A percentile compares a stretch with the other conserved stretches of the same genome.
Conservation (phyloP, 2,888 invertebrate species). For the Panorpa germanica region DNA sequence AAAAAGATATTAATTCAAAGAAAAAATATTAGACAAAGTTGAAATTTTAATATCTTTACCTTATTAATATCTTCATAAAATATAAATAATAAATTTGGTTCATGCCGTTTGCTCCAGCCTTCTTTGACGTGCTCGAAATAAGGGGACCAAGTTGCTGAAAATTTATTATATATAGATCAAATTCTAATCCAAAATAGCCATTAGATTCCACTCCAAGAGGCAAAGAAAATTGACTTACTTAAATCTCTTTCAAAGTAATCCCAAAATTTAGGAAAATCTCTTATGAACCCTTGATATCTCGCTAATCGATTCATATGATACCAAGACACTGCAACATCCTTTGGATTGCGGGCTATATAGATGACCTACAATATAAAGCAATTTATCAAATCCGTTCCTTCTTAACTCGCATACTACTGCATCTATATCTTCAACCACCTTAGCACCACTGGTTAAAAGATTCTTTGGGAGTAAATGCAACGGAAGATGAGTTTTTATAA, state of each 20-base stretch:
- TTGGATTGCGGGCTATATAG: slow-evolving; percentile 46
- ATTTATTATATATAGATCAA: slow-evolving; percentile 3
- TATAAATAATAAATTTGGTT: slow-evolving; percentile 32
- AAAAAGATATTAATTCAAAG: slow-evolving; percentile 11
- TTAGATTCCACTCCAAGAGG: not conserved
- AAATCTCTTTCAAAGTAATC: slow-evolving; percentile 25
- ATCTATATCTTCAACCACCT: slow-evolving; percentile 21
- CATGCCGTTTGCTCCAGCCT: slow-evolving; percentile 29
- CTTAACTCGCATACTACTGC: too few species aligned
- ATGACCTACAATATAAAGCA: too few species aligned
- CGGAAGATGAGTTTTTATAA: slow-evolving; percentile 38
- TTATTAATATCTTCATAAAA: slow-evolving; percentile 37
- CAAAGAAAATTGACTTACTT: slow-evolving; percentile 20
- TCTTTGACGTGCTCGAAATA: slow-evolving; percentile 38
- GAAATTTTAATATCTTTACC: slow-evolving; percentile 18
- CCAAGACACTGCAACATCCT: slow-evolving; percentile 41
- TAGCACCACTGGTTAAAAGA: slow-evolving; percentile 21
- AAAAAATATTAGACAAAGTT: too few species aligned
- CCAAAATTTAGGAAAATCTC: slow-evolving; percentile 27
- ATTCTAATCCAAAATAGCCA: slow-evolving; percentile 1
- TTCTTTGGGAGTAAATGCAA: slow-evolving; percentile 30
- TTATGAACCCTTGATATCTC: slow-evolving; percentile 25
- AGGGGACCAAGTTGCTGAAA: slow-evolving; percentile 26
- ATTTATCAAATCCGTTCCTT: too few species aligned
- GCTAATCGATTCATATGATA: slow-evolving; percentile 33